Evolutionary conservation across 2,113 vertebrate genomes (phyloP), one percentile per base, ranked within the genome.

Genomic region (Elephantulus edwardii): DNA sequence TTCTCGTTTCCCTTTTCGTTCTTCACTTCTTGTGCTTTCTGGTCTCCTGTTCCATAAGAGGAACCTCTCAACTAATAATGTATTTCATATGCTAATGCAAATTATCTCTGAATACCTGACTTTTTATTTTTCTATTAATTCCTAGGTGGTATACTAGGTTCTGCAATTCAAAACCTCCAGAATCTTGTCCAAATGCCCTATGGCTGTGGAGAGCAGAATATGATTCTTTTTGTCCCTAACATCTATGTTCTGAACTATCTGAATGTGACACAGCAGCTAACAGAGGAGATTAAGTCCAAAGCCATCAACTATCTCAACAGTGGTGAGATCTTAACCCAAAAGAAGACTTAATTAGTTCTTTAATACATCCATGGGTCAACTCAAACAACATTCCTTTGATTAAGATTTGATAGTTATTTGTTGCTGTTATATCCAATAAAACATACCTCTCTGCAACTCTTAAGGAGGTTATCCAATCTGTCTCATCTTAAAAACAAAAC

Each of bases 181-280:
- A 97, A 97, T 28, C 97, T 99, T 90, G 96, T 99, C 54, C 91
- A 30, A 94, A 98, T 99, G 98, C 98, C 98, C 1, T 98, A 98
- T 46, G 98, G 98, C 78, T 99, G 98, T 94, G 98, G 98, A 20
- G 98, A 99, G 90, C 98, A 99, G 97, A 99, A 99, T 92, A 97
- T 98, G 98, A 97, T 98, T 6, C 97, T 98, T 33, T 98, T 99
- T 83, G 97, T 98, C 70, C 98, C 98, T 54, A 99, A 98, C 24
- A 98, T 99, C 89, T 98, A 98, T 94, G 98, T 99, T 91, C 97
- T 98, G 17, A 92, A 97, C 82, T 99, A 99, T 92, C 97, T 99
- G 91, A 95, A 95, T 62, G 95, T 96, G 81, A 98, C 98, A 33
- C 40, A 95, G 44, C 98, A 99, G 86, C 97, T 99, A 91, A 98